phyloP scores from a whole-genome alignment of 2,113 vertebrate species.

The Menura novaehollandiae region DNA sequence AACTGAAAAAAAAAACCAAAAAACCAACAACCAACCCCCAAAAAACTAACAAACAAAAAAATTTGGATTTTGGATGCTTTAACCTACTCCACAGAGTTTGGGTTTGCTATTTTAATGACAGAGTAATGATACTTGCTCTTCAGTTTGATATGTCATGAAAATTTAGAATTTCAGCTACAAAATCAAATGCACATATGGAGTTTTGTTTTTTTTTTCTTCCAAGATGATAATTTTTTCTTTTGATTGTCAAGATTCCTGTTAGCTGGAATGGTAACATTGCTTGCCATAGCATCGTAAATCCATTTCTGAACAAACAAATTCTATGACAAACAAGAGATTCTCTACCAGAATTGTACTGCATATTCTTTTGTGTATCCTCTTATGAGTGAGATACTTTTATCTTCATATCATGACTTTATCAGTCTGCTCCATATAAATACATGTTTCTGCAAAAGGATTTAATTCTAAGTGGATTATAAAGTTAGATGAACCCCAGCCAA shows the following conservation, averaged over 20 bases:
- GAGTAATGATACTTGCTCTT: neutral
- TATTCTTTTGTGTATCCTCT: neutral
- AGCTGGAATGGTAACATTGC: neutral
- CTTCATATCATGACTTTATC: neutral
- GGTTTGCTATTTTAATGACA: neutral
- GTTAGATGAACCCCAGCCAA: neutral
- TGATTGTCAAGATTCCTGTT: neutral
- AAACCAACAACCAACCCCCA: too few relatives aligned
- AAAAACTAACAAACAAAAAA: fast-evolving
- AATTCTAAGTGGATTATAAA: neutral
- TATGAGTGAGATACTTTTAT: neutral
- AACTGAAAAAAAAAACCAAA: neutral
- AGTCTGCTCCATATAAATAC: neutral
- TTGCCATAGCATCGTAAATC: neutral
- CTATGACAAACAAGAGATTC: neutral
- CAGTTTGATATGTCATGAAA: neutral
- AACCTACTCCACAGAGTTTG: neutral
- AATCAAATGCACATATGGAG: neutral
- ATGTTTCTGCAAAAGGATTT: neutral
- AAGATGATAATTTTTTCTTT: neutral
- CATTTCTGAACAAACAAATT: neutral
- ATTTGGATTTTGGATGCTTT: neutral
- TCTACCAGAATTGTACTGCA: neutral
- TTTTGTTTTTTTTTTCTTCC: neutral
- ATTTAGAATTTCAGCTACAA: neutral